Conservation (phyloP, 2,888 invertebrate genomes). For the Drosophila cognata region DNA sequence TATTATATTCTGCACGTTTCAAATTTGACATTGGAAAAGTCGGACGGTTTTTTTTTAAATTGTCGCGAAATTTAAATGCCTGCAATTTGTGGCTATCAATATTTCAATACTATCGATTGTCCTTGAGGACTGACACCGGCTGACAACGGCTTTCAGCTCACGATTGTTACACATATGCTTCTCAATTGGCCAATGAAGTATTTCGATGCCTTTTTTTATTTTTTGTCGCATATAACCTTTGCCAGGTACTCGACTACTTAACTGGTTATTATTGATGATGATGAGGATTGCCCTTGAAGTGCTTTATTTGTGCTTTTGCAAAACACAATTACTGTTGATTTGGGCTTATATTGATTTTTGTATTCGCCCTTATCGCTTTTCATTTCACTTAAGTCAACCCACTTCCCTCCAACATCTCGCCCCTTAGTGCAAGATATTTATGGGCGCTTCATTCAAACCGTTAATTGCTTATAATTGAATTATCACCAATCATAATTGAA, state of each 20-base stretch:
- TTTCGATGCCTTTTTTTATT: conserved; percentile 10
- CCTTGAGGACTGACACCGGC: not conserved
- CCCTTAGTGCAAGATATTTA: conserved; percentile 37
- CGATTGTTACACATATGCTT: not conserved
- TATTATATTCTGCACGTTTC: not conserved
- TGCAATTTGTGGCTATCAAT: not conserved
- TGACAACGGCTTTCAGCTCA: not conserved
- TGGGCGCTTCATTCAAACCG: conserved; percentile 55
- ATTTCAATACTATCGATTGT: not conserved
- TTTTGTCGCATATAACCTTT: conserved; percentile 20
- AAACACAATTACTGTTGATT: conserved; percentile 60
- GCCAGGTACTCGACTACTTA: conserved; percentile 22
- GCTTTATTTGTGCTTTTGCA: conserved; percentile 58
- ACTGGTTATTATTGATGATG: conserved; percentile 6
- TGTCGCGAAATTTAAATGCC: not conserved
- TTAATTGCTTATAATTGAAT: conserved; percentile 76
- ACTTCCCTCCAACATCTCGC: not conserved
- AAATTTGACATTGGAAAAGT: not conserved
- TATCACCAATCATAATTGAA: conserved; percentile 72
- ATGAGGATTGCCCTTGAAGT: conserved; percentile 40
- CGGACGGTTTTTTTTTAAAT: not conserved
- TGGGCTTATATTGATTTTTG: conserved; percentile 54
- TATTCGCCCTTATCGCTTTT: conserved; percentile 45
- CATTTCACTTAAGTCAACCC: conserved; percentile 28
- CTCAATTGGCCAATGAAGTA: conserved; percentile 2